Base-by-base conservation (phyloP, 2,888 invertebrate species). In the Salpingus planirostris region DNA sequence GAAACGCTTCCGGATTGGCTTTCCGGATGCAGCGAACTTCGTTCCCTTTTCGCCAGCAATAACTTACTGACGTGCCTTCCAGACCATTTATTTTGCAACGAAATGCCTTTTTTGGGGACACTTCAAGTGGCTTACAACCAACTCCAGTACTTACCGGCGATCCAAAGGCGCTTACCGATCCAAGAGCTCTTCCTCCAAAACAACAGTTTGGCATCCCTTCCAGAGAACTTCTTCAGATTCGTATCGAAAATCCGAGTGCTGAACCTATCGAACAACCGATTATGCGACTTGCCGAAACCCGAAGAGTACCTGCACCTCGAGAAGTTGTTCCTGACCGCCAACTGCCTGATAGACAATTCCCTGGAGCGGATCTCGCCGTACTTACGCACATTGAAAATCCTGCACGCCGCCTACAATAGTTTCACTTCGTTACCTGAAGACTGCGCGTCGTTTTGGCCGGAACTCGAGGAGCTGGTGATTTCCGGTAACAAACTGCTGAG, bases 351-450 rank as follows among this genome's bases (percentile, higher is more conserved):
- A 21, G 84, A 86, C 54, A 74, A 73, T 36, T 54, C 59, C 15
- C 42, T 65, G 23, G 69, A 68, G 12, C 70, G 73, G 1, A 67
- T 85, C 24, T 76, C 80, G 35, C 73, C 78, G 2, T 60, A 55
- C 38, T 67, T 87, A 27, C 70, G 75, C 36, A 75, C 78, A 27
- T 59, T 88, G 13, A 75, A 76, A 51, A 73, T 78, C 35, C 63
- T 89, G 11, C 86, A 88, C 52, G 71, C 82, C 8, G 85, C 85
- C 2, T 86, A 87, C 50, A 89, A 88, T 53, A 79, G 80, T 42
- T 66, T 88, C 21, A 80, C 80, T 1, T 68, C 69, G 13, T 64
- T 88, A 40, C 81, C 86, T 1, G 82, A 84, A 49, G 76, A 77
- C 42, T 84, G 84, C 52, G 71, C 82, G 13, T 71, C 73, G 28